Conservation (phyloP, 2,888 invertebrate genomes). For the Plagiodera versicolora region DNA sequence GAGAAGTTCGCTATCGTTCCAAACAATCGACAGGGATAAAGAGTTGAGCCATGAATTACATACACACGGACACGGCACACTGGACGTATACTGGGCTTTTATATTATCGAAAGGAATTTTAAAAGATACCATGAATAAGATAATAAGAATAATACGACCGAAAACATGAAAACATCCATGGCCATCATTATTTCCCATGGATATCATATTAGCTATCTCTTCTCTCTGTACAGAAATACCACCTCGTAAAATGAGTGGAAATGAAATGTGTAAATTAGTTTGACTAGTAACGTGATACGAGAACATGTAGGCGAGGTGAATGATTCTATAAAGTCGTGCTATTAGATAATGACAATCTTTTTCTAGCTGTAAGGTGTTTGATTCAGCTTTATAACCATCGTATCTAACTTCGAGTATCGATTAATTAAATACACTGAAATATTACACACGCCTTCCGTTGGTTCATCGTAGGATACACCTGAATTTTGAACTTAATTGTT, state of each 20-base stretch:
- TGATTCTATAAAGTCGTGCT: too few relatives aligned
- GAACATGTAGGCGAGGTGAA: too few relatives aligned
- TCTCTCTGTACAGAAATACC: conserved; percentile 2
- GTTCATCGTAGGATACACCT: too few relatives aligned
- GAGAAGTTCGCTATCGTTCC: conserved; percentile 41
- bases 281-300: not conserved
- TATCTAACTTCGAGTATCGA: too few relatives aligned
- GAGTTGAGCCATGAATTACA: conserved; percentile 35
- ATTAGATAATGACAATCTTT: not conserved
- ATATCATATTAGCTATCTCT: conserved; percentile 32
- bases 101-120: conserved; percentile 32
- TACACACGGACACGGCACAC: conserved; percentile 15
- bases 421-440: too few relatives aligned
- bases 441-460: too few relatives aligned
- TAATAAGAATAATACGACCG: conserved; percentile 29
- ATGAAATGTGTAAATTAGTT: not conserved
- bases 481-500: too few relatives aligned
- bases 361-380: not conserved
- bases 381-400: too few relatives aligned
- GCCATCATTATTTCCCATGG: conserved; percentile 34
- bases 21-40: conserved; percentile 40
- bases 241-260: not conserved
- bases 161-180: conserved; percentile 26
- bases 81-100: conserved; percentile 26
- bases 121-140: conserved; percentile 30